These are phyloP conservation scores for Huso huso DNA, from an alignment of 2,797 vertebrate genomes.

Conservation along the genomic window DNA sequence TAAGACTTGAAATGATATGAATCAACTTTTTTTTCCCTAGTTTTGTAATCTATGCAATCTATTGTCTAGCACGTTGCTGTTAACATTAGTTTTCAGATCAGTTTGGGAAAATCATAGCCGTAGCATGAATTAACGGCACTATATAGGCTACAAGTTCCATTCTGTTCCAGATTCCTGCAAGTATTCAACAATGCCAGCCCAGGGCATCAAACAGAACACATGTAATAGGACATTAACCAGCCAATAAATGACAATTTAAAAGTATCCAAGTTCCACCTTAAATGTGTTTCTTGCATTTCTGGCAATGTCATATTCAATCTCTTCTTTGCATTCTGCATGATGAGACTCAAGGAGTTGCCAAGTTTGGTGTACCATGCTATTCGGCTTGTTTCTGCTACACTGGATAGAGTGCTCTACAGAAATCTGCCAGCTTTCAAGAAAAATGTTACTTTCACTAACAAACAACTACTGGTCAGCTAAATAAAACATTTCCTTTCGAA, in stretches of 20 bases:
- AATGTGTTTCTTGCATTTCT: background rate
- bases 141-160: too few relatives aligned
- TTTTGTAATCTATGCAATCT: too few relatives aligned
- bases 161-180: too few relatives aligned
- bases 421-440: conserved; percentile 50
- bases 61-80: too few relatives aligned
- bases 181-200: too few relatives aligned
- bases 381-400: conserved; percentile 3
- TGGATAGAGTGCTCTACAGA: conserved; percentile 36
- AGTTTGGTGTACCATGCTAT: conserved; percentile 1
- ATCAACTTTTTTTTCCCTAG: too few relatives aligned
- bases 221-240: background rate
- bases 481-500: conserved; percentile 12
- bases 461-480: too few relatives aligned
- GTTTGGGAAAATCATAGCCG: too few relatives aligned
- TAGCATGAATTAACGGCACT: too few relatives aligned
- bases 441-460: conserved; percentile 42
- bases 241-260: background rate
- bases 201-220: background rate
- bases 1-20: too few relatives aligned
- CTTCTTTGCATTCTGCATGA: conserved; percentile 14
- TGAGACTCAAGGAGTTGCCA: conserved; percentile 5
- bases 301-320: conserved; percentile 6
- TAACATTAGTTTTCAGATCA: too few relatives aligned
- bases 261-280: conserved; percentile 10